These are phyloP conservation scores for Dasypogon diadema DNA, from an alignment of 2,888 invertebrate species.

Conservation along the genomic window DNA sequence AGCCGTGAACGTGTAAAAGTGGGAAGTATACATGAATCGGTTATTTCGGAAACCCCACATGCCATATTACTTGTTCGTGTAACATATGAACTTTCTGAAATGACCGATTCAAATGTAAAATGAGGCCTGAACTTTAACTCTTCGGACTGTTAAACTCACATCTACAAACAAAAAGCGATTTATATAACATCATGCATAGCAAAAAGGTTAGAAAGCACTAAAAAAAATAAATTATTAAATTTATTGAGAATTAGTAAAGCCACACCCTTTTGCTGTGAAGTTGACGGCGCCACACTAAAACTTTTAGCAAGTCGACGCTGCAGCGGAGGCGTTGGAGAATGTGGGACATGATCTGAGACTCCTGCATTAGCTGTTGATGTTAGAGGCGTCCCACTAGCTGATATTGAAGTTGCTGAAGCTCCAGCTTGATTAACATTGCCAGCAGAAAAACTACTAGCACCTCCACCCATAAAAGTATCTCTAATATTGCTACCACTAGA, in stretches of 20 bases:
- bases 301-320: constrained; percentile 91
- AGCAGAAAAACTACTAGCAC: constrained; percentile 56
- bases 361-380: constrained; percentile 59
- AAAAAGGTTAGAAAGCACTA: constrained; percentile 27
- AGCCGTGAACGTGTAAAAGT: too few relatives aligned
- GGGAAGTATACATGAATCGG: too few relatives aligned
- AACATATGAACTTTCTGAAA: too few relatives aligned
- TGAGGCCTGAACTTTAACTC: not conserved
- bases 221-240: not conserved
- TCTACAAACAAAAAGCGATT: not conserved
- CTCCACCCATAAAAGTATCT: constrained; percentile 54
- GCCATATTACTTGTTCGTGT: too few relatives aligned
- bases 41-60: too few relatives aligned
- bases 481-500: constrained; percentile 56
- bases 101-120: too few relatives aligned
- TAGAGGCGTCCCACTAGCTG: constrained; percentile 58
- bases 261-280: constrained; percentile 69
- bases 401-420: constrained; percentile 30
- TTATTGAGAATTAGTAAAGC: constrained; percentile 49
- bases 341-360: constrained; percentile 69
- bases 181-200: not conserved
- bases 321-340: constrained; percentile 84
- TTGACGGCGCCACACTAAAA: constrained; percentile 87
- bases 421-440: constrained; percentile 54
- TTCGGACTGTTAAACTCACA: not conserved